These are phyloP conservation scores for Coreoperca whiteheadi DNA, from an alignment of 2,113 vertebrate genomes.

Conservation along the genomic window DNA sequence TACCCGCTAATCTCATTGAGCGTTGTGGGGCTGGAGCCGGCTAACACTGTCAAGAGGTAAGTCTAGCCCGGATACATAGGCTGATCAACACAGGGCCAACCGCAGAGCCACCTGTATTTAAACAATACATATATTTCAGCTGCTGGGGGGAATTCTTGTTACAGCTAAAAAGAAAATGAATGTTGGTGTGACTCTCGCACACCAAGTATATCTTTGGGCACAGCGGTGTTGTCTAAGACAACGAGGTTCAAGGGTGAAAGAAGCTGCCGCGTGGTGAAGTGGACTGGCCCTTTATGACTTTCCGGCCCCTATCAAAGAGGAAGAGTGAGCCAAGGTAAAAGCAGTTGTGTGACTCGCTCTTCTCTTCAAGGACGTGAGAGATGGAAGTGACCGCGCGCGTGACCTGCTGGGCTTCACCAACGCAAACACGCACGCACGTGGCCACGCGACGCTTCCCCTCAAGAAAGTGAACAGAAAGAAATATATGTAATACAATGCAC, in stretches of 20 bases:
- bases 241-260: conserved; percentile 49
- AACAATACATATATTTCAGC: conserved; percentile 1
- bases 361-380: conserved; percentile 64
- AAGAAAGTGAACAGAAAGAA: not conserved
- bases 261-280: conserved; percentile 58
- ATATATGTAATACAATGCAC: conserved; percentile 25
- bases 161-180: conserved; percentile 12
- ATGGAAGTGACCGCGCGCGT: conserved; percentile 59
- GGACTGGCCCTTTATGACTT: conserved; percentile 58
- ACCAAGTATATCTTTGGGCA: conserved; percentile 27
- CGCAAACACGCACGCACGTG: conserved; percentile 7
- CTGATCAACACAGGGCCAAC: not conserved
- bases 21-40: not conserved
- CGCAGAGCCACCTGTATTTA: conserved; percentile 8
- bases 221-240: not conserved
- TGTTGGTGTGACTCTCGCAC: conserved; percentile 19
- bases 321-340: conserved; percentile 58
- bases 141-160: conserved; percentile 29
- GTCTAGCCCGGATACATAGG: not conserved
- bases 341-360: conserved; percentile 63
- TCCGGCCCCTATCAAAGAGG: conserved; percentile 56
- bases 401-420: conserved; percentile 51
- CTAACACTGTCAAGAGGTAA: not conserved
- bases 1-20: conserved; percentile 15
- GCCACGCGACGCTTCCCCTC: not conserved